A percentile compares a stretch with the other conserved stretches of the same genome.
Evolutionary conservation across 1,140 invertebrate genomes (phyloP).

Genomic region (Drosophila malerkotliana): DNA sequence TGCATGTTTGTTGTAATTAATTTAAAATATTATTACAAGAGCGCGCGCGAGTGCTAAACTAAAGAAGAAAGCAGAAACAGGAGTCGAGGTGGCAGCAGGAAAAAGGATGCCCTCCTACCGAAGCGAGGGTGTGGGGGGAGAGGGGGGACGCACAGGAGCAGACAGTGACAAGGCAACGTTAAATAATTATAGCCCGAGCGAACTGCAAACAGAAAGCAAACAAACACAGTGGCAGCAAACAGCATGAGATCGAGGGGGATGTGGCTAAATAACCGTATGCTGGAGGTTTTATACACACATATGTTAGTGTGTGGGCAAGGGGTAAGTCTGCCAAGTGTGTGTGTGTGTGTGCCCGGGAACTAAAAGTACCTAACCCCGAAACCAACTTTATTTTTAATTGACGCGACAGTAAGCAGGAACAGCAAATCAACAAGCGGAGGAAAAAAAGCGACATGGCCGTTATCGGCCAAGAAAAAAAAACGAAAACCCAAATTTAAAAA

Average conservation of each 20-base stretch:
- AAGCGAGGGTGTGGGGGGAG: background rate
- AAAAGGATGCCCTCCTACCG: constrained; percentile 4
- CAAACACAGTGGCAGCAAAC: constrained; percentile 37
- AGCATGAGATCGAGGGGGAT: constrained; percentile 22
- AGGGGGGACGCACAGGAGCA: constrained; percentile 9
- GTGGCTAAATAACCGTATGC: constrained; percentile 50
- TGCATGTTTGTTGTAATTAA: constrained; percentile 81
- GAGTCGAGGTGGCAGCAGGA: constrained; percentile 24
- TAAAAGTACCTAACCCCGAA: constrained; percentile 27
- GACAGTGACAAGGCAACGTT: constrained; percentile 74
- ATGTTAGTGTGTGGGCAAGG: background rate
- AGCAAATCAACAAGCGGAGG: constrained; percentile 69
- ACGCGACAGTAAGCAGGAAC: constrained; percentile 54
- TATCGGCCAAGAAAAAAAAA: constrained; percentile 60
- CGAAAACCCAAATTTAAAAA: constrained; percentile 45
- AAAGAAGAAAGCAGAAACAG: constrained; percentile 64
- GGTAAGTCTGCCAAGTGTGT: background rate
- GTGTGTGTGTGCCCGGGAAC: constrained; percentile 8
- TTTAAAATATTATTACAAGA: constrained; percentile 83
- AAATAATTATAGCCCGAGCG: constrained; percentile 80
- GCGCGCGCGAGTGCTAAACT: constrained; percentile 78
- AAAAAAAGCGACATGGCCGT: constrained; percentile 29
- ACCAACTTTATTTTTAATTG: constrained; percentile 49
- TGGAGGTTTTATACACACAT: background rate
- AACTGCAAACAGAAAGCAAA: constrained; percentile 66